A percentile compares a stretch with the other conserved stretches of the same genome.
Conservation (phyloP, 2,113 vertebrate species). For the Amazona vittata region DNA sequence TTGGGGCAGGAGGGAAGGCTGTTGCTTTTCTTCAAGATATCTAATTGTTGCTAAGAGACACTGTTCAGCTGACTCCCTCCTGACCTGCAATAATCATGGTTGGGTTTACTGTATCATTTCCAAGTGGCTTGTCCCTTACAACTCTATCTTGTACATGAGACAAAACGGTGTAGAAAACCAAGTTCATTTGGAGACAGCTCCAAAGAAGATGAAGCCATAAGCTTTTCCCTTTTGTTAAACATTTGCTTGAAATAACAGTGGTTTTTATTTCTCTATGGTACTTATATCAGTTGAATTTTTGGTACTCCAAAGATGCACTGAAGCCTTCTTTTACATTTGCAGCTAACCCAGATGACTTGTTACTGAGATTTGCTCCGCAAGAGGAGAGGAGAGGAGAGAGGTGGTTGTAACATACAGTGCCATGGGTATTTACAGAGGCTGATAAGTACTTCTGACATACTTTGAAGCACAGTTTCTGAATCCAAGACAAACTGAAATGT, state of each 20-base stretch:
- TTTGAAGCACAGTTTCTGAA: neutral
- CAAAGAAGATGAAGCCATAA: neutral
- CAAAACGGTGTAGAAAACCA: neutral
- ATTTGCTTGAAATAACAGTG: neutral
- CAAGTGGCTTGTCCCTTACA: neutral
- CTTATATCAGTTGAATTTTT: neutral
- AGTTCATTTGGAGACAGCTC: neutral
- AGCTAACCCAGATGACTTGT: neutral
- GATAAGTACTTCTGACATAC: neutral
- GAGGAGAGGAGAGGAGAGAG: neutral
- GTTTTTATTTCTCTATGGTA: neutral
- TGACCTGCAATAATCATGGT: neutral
- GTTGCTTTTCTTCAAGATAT: neutral
- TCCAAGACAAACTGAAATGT: neutral
- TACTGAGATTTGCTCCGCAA: neutral
- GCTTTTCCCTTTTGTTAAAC: neutral
- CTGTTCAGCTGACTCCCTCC: neutral
- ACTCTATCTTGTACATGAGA: neutral
- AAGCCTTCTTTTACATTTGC: neutral
- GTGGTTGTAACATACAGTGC: neutral
- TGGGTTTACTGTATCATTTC: neutral
- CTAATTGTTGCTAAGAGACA: neutral
- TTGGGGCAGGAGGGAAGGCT: neutral
- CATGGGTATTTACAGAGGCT: neutral
- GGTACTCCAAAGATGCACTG: neutral